Conservation (phyloP, 2,113 vertebrate species). For the Heterocephalus glaber region DNA sequence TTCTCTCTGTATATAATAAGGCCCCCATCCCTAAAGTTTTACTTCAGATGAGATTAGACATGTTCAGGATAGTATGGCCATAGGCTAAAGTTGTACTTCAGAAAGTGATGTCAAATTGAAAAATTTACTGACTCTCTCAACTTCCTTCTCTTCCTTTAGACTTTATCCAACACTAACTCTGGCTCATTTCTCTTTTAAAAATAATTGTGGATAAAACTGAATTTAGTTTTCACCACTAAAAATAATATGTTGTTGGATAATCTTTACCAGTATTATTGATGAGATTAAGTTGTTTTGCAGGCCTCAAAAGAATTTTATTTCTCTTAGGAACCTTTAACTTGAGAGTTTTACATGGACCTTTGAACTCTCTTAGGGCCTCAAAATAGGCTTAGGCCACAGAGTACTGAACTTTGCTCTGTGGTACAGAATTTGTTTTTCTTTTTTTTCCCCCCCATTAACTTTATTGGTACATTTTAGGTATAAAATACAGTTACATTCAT, state of each 20-base stretch:
- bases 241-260: not conserved
- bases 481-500: too few relatives aligned
- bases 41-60: too few relatives aligned
- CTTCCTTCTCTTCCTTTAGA: constrained; percentile 8
- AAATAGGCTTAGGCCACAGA: not conserved
- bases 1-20: not conserved
- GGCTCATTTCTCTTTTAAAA: constrained; percentile 13
- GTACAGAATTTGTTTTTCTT: not conserved
- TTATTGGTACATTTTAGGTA: too few relatives aligned
- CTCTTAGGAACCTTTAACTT: not conserved
- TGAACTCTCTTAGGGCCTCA: not conserved
- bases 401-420: not conserved
- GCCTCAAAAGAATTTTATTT: not conserved
- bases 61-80: too few relatives aligned
- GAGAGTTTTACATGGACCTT: not conserved
- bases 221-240: not conserved
- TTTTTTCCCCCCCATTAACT: too few relatives aligned
- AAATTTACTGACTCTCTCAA: not conserved
- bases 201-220: not conserved
- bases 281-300: not conserved
- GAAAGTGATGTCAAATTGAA: not conserved
- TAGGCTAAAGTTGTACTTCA: constrained; percentile 8
- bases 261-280: not conserved
- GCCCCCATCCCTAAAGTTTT: not conserved
- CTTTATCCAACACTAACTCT: not conserved